phyloP scores from a whole-genome alignment of 2,113 vertebrate species.

The Ctenodactylus gundi region DNA sequence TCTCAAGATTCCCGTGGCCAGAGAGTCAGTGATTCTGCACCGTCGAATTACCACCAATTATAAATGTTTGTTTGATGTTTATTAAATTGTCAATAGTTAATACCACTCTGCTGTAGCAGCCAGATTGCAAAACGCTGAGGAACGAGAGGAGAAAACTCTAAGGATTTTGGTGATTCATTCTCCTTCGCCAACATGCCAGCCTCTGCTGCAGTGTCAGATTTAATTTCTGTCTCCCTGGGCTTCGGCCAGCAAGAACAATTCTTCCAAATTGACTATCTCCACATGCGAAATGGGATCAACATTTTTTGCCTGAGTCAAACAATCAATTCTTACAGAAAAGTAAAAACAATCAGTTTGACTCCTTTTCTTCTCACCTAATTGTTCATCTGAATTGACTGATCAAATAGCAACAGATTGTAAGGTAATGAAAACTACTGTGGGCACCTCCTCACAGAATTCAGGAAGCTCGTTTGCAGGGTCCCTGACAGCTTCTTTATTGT shows the following conservation, averaged over 20 bases:
- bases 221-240: conserved; percentile 57
- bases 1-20: not conserved
- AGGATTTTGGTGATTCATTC: conserved; percentile 39
- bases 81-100: conserved; percentile 64
- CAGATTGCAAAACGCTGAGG: conserved; percentile 36
- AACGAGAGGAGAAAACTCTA: conserved; percentile 23
- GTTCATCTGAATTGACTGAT: conserved; percentile 60
- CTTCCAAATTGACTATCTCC: conserved; percentile 73
- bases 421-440: conserved; percentile 52
- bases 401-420: conserved; percentile 18
- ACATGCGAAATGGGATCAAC: conserved; percentile 72
- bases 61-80: conserved; percentile 64
- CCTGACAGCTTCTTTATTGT: not conserved
- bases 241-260: conserved; percentile 53
- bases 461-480: not conserved
- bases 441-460: not conserved
- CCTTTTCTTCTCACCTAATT: conserved; percentile 59
- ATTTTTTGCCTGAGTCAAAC: conserved; percentile 52
- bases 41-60: conserved; percentile 46
- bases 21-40: not conserved
- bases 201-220: conserved; percentile 48
- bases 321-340: conserved; percentile 70
- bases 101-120: not conserved
- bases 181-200: not conserved
- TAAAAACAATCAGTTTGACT: conserved; percentile 67